These are phyloP conservation scores for Tauraco hartlaubi DNA, from an alignment of 2,797 vertebrate genomes.

Conservation along the genomic window DNA sequence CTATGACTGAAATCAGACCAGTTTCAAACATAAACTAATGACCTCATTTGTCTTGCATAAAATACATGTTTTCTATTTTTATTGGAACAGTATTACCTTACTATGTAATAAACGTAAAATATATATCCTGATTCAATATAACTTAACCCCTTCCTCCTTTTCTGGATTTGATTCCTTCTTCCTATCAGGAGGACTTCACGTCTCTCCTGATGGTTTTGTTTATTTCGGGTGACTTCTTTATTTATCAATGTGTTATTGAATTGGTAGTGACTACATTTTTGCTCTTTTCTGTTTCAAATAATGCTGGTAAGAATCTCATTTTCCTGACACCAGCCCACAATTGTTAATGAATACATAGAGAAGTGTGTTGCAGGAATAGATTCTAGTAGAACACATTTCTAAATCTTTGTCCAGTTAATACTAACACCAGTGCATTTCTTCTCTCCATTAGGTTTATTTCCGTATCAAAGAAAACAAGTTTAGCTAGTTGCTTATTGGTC, in stretches of 20 bases:
- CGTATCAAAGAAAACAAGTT: background rate
- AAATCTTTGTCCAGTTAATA: background rate
- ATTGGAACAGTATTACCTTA: conserved; percentile 31
- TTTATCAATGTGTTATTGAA: background rate
- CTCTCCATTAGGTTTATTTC: background rate
- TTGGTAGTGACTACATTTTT: background rate
- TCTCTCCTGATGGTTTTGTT: background rate
- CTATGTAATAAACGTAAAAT: conserved; percentile 28
- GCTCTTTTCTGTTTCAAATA: background rate
- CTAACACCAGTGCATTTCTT: background rate
- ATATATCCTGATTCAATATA: background rate
- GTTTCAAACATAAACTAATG: conserved; percentile 58
- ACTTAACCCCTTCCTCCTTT: conserved; percentile 29
- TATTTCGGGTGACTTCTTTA: background rate
- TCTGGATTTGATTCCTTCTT: background rate
- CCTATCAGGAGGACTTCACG: background rate
- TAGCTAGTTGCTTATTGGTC: background rate
- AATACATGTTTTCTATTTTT: conserved; percentile 38
- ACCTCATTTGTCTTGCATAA: conserved; percentile 58
- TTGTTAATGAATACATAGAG: background rate
- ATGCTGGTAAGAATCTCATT: background rate
- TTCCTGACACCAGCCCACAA: background rate
- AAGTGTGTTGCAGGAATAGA: background rate
- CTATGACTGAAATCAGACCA: conserved; percentile 27
- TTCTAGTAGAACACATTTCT: background rate